These are phyloP conservation scores for Dendropsophus ebraccatus DNA, from an alignment of 2,113 vertebrate genomes.

Conservation along the genomic window DNA sequence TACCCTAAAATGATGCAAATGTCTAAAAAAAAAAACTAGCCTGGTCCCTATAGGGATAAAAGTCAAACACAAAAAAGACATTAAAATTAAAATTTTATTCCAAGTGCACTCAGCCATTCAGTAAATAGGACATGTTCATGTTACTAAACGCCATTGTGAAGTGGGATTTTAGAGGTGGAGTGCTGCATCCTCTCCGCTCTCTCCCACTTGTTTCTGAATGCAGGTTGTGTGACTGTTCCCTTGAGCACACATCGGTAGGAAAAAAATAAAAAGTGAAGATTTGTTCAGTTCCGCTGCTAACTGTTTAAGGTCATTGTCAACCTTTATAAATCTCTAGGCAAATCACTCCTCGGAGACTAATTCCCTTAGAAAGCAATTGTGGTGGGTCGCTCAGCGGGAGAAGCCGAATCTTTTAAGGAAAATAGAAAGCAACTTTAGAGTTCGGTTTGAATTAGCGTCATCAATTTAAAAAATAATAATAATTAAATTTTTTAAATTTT, in stretches of 20 bases:
- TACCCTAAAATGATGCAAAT: too few relatives aligned
- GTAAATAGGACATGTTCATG: not conserved
- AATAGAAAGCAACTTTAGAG: slow-evolving; percentile 22
- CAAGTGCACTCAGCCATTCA: not conserved
- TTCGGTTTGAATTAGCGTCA: slow-evolving; percentile 31
- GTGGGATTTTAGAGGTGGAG: not conserved
- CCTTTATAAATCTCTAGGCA: slow-evolving; percentile 72
- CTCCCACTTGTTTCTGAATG: slow-evolving; percentile 66
- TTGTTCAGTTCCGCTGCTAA: slow-evolving; percentile 71
- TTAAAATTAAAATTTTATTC: not conserved
- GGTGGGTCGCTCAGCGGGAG: slow-evolving; percentile 70
- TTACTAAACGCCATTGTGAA: not conserved
- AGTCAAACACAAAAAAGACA: too few relatives aligned
- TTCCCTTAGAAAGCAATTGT: slow-evolving; percentile 68
- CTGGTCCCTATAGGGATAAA: too few relatives aligned
- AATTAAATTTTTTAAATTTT: too few relatives aligned
- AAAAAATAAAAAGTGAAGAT: slow-evolving; percentile 65
- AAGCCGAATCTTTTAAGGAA: slow-evolving; percentile 60
- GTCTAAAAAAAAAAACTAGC: not conserved
- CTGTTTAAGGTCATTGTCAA: slow-evolving; percentile 75
- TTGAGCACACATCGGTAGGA: slow-evolving; percentile 59
- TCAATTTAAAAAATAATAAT: not conserved
- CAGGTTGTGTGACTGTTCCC: slow-evolving; percentile 63
- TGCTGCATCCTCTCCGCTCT: slow-evolving; percentile 63
- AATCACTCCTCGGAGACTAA: slow-evolving; percentile 71